Percentiles rank a stretch among this genome's conserved stretches.
phyloP scores from a whole-genome alignment of 1,140 invertebrate genomes.

The Ceratoteleas bidentatus region DNA sequence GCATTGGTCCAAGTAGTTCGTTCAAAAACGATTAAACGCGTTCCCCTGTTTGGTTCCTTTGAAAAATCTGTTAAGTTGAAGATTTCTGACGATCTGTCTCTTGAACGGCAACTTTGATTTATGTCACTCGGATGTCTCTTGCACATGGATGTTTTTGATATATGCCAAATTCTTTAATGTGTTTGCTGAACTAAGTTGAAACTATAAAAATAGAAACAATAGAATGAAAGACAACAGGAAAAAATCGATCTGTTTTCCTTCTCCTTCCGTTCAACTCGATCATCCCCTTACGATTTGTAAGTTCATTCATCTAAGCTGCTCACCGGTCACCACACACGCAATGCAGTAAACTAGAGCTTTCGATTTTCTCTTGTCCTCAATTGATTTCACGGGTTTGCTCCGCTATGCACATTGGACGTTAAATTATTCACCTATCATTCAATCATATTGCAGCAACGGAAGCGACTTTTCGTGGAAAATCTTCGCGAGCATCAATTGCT shows the following conservation, averaged over 20 bases:
- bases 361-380: slow-evolving; percentile 60
- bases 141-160: slow-evolving; percentile 31
- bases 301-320: slow-evolving; percentile 47
- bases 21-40: slow-evolving; percentile 31
- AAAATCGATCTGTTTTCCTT: slow-evolving; percentile 44
- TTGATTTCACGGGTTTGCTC: slow-evolving; percentile 69
- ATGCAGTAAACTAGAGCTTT: slow-evolving; percentile 62
- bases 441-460: slow-evolving; percentile 49
- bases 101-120: slow-evolving; percentile 31
- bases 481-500: slow-evolving; percentile 36
- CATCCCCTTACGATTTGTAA: slow-evolving; percentile 47
- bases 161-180: slow-evolving; percentile 3
- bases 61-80: neutral
- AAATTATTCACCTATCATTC: slow-evolving; percentile 70
- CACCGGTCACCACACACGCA: slow-evolving; percentile 58
- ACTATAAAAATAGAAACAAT: neutral
- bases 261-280: slow-evolving; percentile 5
- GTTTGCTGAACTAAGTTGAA: slow-evolving; percentile 12
- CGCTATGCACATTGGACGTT: slow-evolving; percentile 76
- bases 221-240: slow-evolving; percentile 4
- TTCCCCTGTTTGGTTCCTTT: slow-evolving; percentile 23
- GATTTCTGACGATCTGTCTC: neutral
- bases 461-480: slow-evolving; percentile 33
- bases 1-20: slow-evolving; percentile 28
- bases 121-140: slow-evolving; percentile 25